Evolutionary conservation across 2,113 vertebrate genomes (phyloP).

Genomic region (Vanacampus margaritifer): DNA sequence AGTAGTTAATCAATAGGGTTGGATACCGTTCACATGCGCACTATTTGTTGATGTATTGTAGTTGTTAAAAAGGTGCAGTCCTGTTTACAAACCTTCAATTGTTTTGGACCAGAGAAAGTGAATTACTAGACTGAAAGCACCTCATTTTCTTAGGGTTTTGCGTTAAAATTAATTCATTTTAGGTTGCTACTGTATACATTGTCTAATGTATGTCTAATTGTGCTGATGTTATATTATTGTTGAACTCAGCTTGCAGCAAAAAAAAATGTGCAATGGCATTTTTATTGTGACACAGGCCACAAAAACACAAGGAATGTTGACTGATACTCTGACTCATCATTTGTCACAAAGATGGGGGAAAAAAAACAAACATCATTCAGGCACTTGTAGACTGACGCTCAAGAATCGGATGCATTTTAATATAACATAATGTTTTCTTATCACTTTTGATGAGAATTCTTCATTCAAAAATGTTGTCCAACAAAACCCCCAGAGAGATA

Average conservation of each 20-base stretch:
- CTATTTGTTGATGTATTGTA: too few relatives aligned
- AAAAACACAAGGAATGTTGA: constrained; percentile 17
- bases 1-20: not conserved
- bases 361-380: not conserved
- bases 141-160: not conserved
- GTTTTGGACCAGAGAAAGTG: too few relatives aligned
- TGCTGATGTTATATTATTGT: not conserved
- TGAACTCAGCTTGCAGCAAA: not conserved
- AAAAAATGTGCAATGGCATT: not conserved
- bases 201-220: too few relatives aligned
- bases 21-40: too few relatives aligned
- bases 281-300: constrained; percentile 9
- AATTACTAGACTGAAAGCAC: not conserved
- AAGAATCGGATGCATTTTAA: not conserved
- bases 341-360: not conserved
- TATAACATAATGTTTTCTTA: not conserved
- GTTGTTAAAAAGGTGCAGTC: too few relatives aligned
- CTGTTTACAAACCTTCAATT: too few relatives aligned
- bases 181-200: not conserved
- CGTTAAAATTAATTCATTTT: not conserved
- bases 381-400: not conserved
- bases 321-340: constrained; percentile 2
- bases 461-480: not conserved
- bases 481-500: not conserved
- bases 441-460: not conserved